Evolutionary conservation across 1,140 invertebrate species (phyloP), one percentile per base, ranked within the genome.

Genomic region (Lordiphosa collinella): DNA sequence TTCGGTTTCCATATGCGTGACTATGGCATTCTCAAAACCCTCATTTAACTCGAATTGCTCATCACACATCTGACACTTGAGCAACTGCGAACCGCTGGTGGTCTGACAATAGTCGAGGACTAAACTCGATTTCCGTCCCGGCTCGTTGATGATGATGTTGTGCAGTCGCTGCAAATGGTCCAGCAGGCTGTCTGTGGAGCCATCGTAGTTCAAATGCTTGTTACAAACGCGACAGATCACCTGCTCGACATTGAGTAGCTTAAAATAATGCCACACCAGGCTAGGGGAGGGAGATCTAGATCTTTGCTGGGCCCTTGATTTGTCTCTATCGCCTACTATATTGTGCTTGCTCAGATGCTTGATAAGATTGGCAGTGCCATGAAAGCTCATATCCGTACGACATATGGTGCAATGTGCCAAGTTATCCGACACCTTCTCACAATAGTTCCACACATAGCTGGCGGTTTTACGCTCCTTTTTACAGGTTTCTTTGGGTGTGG

Each of bases 351-450:
- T 69, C 8, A 82, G 43, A 51, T 82, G 78, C 10, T 74, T 78
- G n/a, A 82, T 82, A 8, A 78, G 66, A 43, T 82, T 82, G 3
- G 78, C 78, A 1, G 78, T 82, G n/a, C 78, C 78, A 50, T 82
- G 78, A 40, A 74, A 82, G 2, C 57, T 61, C 78, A 82, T 82
- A 1, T 54, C 41, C 34, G 71, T 53, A 16, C 53, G 52, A 41
- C 78, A 82, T n/a, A 82, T 32, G 11, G 59, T 71, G 40, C 78
- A 82, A 7, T 59, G 62, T 4, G 78, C 75, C 13, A 50, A 55
- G 12, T 78, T 65, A n/a, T 58, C 50, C 0, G 65, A 62, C 6
- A 78, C 16, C 29, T 74, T 82, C 5, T 67, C 58, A 5, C 70
- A 67, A 50, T 74, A 74, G 9, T 68, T 71, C 78, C 78, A 82